Evolutionary conservation across 1,140 invertebrate species (phyloP).

Genomic region (Trachelipus rathkii): DNA sequence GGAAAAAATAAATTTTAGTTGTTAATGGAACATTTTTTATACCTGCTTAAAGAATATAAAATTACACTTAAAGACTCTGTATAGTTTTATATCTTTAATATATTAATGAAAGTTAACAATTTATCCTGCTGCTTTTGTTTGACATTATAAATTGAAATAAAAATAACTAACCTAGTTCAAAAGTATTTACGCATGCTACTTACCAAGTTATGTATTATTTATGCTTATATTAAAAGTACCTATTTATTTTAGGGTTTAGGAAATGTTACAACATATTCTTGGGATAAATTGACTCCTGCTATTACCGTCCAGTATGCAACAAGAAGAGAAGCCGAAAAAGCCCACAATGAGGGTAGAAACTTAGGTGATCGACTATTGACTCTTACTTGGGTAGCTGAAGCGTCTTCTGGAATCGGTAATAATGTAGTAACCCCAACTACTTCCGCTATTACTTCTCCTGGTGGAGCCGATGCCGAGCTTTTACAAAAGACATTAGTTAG

Average conservation of each 20-base stretch:
- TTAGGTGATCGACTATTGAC: slow-evolving; percentile 58
- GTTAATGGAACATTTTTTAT: no score
- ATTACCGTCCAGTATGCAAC: slow-evolving; percentile 67
- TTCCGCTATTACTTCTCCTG: not conserved
- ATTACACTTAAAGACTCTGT: no score
- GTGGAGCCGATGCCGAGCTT: not conserved
- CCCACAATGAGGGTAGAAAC: slow-evolving; percentile 61
- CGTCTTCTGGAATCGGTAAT: not conserved
- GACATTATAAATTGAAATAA: no score
- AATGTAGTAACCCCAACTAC: not conserved
- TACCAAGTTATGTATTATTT: no score
- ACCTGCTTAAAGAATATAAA: no score
- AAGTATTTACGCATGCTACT: no score
- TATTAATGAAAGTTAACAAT: no score
- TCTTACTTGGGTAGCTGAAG: slow-evolving; percentile 50
- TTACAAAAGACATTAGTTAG: not conserved
- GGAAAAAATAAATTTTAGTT: no score
- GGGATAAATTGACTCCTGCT: slow-evolving; percentile 62
- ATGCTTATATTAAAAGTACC: no score
- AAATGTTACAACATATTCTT: slow-evolving; percentile 64
- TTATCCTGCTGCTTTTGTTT: no score
- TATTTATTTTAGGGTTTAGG: slow-evolving; percentile 68
- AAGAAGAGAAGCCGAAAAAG: slow-evolving; percentile 68
- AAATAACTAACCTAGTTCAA: no score
- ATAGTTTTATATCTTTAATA: no score